These are phyloP conservation scores for Nebria ingens DNA, from an alignment of 1,140 invertebrate genomes.

Conservation along the genomic window DNA sequence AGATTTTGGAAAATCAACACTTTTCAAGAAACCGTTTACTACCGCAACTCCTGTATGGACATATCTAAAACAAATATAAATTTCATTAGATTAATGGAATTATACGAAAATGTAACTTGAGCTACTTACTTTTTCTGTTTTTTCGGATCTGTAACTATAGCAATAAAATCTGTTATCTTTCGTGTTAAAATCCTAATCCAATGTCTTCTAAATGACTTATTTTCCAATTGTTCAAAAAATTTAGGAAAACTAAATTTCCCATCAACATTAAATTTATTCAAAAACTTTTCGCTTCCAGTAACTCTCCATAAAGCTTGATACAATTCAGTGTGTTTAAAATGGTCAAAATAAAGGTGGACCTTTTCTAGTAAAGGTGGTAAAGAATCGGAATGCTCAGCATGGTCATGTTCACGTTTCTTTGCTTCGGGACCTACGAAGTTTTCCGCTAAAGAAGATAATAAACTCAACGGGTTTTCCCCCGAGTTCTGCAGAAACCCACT, in stretches of 20 bases:
- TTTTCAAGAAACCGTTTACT: conserved; percentile 62
- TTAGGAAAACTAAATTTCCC: conserved; percentile 59
- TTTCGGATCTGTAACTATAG: conserved; percentile 60
- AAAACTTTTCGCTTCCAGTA: conserved; percentile 54
- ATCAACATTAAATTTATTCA: conserved; percentile 40
- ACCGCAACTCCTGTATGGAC: conserved; percentile 29
- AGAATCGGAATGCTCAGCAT: conserved; percentile 59
- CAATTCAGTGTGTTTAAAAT: conserved; percentile 66
- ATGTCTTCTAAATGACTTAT: conserved; percentile 58
- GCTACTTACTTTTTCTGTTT: conserved; percentile 56
- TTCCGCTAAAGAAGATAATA: conserved; percentile 2
- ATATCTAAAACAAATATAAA: conserved; percentile 5
- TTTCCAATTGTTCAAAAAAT: conserved; percentile 65
- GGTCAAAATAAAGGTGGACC: conserved; percentile 62
- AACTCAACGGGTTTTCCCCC: conserved; percentile 20
- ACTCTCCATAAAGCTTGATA: conserved; percentile 61
- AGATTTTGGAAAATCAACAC: conserved; percentile 60
- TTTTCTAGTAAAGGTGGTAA: conserved; percentile 65
- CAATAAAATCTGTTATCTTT: conserved; percentile 61
- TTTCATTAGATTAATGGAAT: background rate
- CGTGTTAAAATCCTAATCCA: conserved; percentile 66
- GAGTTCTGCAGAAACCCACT: conserved; percentile 31
- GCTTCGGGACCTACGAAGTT: conserved; percentile 40
- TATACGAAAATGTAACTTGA: background rate
- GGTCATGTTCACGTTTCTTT: conserved; percentile 44